Evolutionary conservation across 64 coral and sea anemone genomes (phyloP).

Genomic region (Dendronephthya gigantea): DNA sequence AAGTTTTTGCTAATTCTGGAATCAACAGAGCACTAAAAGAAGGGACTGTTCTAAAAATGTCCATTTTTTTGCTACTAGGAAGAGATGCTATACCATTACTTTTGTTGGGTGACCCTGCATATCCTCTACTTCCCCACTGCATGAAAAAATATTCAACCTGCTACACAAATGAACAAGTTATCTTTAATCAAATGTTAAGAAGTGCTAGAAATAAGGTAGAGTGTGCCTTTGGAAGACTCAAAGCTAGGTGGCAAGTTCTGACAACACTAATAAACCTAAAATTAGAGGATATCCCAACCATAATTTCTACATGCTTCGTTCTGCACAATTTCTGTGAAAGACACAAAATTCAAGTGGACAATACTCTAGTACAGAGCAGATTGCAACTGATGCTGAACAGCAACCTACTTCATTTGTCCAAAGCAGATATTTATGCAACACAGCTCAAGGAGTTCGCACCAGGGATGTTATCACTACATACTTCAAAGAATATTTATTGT

Average conservation of each 20-base stretch:
- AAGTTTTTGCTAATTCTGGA: conserved; percentile 36
- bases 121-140: conserved; percentile 28
- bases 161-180: background rate
- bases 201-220: conserved; percentile 15
- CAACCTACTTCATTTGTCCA: background rate
- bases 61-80: conserved; percentile 8
- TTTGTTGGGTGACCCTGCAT: conserved; percentile 28
- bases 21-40: conserved; percentile 26
- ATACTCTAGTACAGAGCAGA: background rate
- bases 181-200: conserved; percentile 16
- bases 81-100: conserved; percentile 17
- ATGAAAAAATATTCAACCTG: conserved; percentile 27
- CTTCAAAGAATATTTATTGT: conserved; percentile 17
- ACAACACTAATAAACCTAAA: background rate
- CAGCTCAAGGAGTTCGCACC: background rate
- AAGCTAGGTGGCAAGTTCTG: conserved; percentile 13
- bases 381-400: background rate
- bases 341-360: background rate
- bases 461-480: background rate
- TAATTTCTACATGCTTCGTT: background rate
- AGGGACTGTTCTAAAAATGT: conserved; percentile 12
- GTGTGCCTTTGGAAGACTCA: conserved; percentile 4
- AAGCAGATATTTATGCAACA: background rate
- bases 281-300: background rate
- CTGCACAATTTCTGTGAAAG: background rate